Evolutionary conservation across 2,113 vertebrate species (phyloP), one percentile per base, ranked within the genome.

Genomic region (Nematolebias whitei): DNA sequence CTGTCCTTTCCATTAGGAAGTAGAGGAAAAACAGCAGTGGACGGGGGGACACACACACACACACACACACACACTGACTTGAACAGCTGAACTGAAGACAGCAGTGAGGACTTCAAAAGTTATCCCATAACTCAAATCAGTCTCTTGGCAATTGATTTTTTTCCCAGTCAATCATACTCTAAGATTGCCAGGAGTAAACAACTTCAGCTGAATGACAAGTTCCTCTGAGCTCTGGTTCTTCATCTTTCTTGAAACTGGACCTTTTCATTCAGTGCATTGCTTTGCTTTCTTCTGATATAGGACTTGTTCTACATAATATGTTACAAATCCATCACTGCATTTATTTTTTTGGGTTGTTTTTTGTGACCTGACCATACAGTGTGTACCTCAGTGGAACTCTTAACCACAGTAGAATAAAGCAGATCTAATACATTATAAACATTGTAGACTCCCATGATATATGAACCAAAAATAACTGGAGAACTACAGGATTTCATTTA

Each of bases 141-240:
- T 82, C 79, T 88, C 71, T 68, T 91, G 89, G 87, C 88, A 84
- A 63, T 61, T 45, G 63, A 48, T 63, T 61, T 70, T 65, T 88
- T 88, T 88, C 89, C 88, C 85, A 63, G 63, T 84, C 84, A 84
- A 87, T 91, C 85, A 89, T 76, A 78, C 83, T 75, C 49, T 56
- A 83, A 85, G 84, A 90, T 89, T 89, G 82, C 43, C 51, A 38
- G 65, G 61, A 63, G 74, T 85, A 91, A 91, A 90, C 88, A 89
- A 83, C 80, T 85, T 76, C 87, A 89, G 83, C 87, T 88, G 88
- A 91, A 85, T 87, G 89, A 89, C 83, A 89, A 78, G 62, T 69
- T 74, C 40, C 75, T 76, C 50, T 26, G 72, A 72, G 24, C 40
- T 55, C 52, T 65, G 58, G 20, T 41, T 49, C 64, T 64, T 35